A percentile compares a stretch with the other conserved stretches of the same genome.
These are phyloP conservation scores for Protophormia terraenovae DNA, from an alignment of 2,888 invertebrate genomes.

Conservation along the genomic window DNA sequence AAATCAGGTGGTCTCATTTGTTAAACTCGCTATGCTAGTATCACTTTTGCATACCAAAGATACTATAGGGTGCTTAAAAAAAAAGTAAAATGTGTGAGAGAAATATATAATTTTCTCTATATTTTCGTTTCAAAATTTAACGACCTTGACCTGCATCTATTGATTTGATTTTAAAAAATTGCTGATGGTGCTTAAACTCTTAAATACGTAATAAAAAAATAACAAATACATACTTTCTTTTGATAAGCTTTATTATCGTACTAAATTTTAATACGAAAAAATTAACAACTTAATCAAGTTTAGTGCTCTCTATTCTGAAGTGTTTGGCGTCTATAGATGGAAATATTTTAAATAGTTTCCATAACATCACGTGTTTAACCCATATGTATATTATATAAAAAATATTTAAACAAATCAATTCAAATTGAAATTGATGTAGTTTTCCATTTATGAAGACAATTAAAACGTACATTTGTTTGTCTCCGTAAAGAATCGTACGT, in stretches of 20 bases:
- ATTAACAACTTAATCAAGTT: background rate
- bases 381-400: background rate
- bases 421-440: background rate
- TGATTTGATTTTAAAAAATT: background rate
- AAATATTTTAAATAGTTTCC: background rate
- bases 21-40: no score
- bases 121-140: background rate
- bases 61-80: background rate
- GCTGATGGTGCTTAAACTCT: background rate
- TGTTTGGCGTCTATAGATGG: background rate
- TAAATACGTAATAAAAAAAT: background rate
- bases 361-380: background rate
- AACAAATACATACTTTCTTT: background rate
- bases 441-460: constrained; percentile 13
- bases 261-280: background rate
- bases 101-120: background rate
- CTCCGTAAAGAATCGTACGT: background rate
- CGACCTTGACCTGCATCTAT: constrained; percentile 25
- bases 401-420: constrained; percentile 14
- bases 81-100: background rate
- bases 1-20: no score
- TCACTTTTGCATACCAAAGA: background rate
- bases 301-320: background rate
- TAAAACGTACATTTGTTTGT: background rate
- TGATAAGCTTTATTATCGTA: background rate